Evolutionary conservation across 2,888 invertebrate genomes (phyloP), one percentile per base, ranked within the genome.

Genomic region (Auanema freiburgensis): DNA sequence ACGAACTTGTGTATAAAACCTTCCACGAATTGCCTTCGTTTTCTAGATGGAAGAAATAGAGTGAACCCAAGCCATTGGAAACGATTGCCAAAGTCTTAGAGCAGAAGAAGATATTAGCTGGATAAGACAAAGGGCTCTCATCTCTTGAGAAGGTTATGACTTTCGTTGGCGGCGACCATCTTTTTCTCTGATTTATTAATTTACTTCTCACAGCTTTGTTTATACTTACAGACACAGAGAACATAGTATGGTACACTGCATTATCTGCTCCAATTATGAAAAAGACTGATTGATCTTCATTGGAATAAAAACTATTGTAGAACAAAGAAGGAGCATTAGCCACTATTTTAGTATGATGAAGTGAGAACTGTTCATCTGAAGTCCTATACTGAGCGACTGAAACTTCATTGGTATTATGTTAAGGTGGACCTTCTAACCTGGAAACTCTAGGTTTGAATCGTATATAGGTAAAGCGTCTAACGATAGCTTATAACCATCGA

Each of bases 401-500:
- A 63, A 58, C 21, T 46, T 46, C 46, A 5, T 46, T 46, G 21
- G 46, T 18, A 46, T 46, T 21, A 46, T 46, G 10, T 3, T 18
- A 16, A 5, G 3, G 3, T 46, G 3, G 16, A 46, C 3, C 10
- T 18, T 10, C 46, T 5, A 46, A 57, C 62, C 41, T 62, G 43
- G 43, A 42, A 50, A 8, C 14, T 25, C 25, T n/a, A 62, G 43
- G 1, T 43, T 8, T 1, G 57, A 25, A 21, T 57, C 58, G 16
- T 63, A 58, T 12, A 63, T 24, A 21, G 63, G 40, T 49, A 63
- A 24, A 11, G 21, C n/a, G 16, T 72, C 65, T 57, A 72, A 58
- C 1, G 65, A 61, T 10, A 72, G 63, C 59, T 73, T 73, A 63
- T 73, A 73, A 1, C 69, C 67, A 3, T 73, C 71, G 41, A 73